Evolutionary conservation across 2,797 vertebrate species (phyloP).

Genomic region (Arnoldichthys spilopterus): DNA sequence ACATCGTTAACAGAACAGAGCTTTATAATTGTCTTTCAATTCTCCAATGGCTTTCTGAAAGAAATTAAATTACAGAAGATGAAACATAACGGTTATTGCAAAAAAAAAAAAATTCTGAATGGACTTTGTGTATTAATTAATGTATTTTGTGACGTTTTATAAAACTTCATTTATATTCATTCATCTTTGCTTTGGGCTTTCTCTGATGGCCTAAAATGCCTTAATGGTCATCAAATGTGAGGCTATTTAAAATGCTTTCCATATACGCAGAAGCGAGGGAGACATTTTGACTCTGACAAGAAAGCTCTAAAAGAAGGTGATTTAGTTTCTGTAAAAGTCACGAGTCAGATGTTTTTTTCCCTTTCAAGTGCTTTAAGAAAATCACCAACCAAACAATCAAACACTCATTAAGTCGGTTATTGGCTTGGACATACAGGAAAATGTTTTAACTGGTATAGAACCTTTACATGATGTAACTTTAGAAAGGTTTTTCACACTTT

Average conservation of each 20-base stretch:
- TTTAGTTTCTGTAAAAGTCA: too few species aligned
- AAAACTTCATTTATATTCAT: constrained; percentile 7
- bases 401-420: neutral
- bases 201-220: neutral
- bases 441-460: neutral
- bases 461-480: neutral
- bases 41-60: neutral
- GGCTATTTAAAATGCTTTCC: neutral
- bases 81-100: neutral
- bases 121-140: constrained; percentile 4
- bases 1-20: neutral
- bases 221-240: neutral
- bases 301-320: neutral
- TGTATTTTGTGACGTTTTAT: constrained; percentile 11
- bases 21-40: neutral
- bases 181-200: neutral
- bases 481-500: neutral
- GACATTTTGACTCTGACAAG: neutral
- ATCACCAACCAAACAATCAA: too few species aligned
- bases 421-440: neutral
- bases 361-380: neutral
- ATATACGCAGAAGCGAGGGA: neutral
- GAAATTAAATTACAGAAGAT: neutral
- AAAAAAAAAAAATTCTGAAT: neutral
- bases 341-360: too few species aligned